Base-by-base conservation (phyloP, 2,113 vertebrate species). In the Serranochromis macrocephalus region DNA sequence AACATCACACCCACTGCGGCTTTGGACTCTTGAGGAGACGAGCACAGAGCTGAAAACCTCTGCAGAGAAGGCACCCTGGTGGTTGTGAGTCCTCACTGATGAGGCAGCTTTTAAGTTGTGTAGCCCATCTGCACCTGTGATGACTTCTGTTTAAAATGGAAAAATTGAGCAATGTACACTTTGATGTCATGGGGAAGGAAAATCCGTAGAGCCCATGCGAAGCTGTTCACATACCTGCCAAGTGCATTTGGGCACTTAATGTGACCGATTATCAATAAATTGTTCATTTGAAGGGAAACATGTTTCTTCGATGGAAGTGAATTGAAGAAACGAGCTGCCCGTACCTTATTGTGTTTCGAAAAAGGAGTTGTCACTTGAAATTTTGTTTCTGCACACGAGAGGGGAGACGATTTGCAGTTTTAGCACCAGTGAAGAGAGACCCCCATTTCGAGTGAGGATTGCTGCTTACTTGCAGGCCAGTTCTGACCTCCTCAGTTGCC, bases 191-290 rank as follows among this genome's bases (percentile, higher is more conserved):
- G 97, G 93, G 93, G 93, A 97, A 97, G 97, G 97, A 97, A 97
- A 97, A 97, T 95, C 97, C 97, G 80, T 97, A 96, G 97, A 98
- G 96, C 97, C 97, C 97, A 93, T 97, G 97, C 96, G 96, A 97
- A 97, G 97, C 97, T 98, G 97, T 98, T 98, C 96, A 97, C 97
- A 96, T 97, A 97, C 94, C 95, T 92, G 93, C 94, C 94, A 88
- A 95, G 96, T 98, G 97, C 98, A 94, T 96, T 97, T 97, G 97
- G 96, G 97, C 97, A 97, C 97, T 97, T 95, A 97, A 90, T 97
- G 97, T 98, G 97, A 98, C 98, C 97, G 97, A 97, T 97, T 98
- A 96, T 99, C 97, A 99, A 99, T 99, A 99, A 99, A 99, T 99
- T 96, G 98, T 98, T 99, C 98, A 98, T 98, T 98, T 98, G 98